Evolutionary conservation across 2,797 vertebrate genomes (phyloP).

Genomic region (Pipistrellus pygmaeus): DNA sequence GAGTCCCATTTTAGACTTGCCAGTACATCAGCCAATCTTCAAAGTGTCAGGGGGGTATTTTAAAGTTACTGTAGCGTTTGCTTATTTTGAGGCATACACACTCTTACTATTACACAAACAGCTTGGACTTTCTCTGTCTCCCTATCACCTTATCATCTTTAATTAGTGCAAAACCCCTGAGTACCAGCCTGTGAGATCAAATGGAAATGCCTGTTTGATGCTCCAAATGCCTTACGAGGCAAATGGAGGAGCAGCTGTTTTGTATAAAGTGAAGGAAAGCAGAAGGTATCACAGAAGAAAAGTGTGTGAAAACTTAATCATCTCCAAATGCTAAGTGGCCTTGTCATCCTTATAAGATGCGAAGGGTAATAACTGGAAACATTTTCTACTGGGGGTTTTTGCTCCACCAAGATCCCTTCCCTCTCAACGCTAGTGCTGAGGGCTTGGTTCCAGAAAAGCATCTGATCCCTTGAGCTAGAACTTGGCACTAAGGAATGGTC

Average conservation of each 20-base stretch:
- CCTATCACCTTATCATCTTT: constrained; percentile 78
- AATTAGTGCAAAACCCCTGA: constrained; percentile 64
- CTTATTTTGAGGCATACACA: constrained; percentile 71
- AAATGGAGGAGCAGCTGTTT: constrained; percentile 71
- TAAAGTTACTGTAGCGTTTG: constrained; percentile 66
- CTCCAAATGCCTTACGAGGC: constrained; percentile 65
- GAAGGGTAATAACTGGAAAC: constrained; percentile 57
- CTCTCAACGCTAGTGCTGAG: not conserved
- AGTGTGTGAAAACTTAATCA: constrained; percentile 70
- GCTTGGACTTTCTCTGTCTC: constrained; percentile 45
- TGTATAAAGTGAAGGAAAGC: constrained; percentile 72
- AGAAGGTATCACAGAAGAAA: constrained; percentile 33
- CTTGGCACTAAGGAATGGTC: not conserved
- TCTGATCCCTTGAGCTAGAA: not conserved
- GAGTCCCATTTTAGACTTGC: constrained; percentile 74
- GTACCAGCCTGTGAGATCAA: constrained; percentile 75
- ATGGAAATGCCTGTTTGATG: constrained; percentile 76
- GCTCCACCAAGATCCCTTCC: not conserved
- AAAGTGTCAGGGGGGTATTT: constrained; percentile 67
- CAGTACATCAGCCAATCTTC: constrained; percentile 77
- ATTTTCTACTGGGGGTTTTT: constrained; percentile 7
- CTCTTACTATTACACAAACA: constrained; percentile 49
- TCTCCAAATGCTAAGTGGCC: constrained; percentile 53
- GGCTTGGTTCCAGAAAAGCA: not conserved
- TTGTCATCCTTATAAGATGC: constrained; percentile 65